phyloP scores from a whole-genome alignment of 2,888 invertebrate genomes.

The Metallyticus violacea region DNA sequence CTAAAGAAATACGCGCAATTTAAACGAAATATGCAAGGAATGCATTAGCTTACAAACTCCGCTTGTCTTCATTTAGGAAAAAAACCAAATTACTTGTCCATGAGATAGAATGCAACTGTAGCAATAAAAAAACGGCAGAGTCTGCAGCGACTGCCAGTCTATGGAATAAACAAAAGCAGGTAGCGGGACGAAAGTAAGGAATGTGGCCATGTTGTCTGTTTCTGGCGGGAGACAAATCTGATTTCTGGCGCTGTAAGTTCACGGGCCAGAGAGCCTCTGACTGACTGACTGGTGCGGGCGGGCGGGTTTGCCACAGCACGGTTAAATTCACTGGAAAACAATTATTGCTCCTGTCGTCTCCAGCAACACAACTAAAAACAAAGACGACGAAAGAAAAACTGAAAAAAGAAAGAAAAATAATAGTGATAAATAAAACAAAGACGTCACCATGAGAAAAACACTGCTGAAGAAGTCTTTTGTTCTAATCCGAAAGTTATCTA shows the following conservation, averaged over 20 bases:
- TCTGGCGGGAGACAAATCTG: not conserved
- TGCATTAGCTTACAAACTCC: no score
- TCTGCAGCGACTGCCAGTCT: no score
- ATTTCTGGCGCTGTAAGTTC: not conserved
- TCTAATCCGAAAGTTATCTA: not conserved
- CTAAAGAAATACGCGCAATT: no score
- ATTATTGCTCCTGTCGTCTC: not conserved
- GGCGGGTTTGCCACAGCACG: no score
- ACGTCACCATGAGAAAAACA: no score
- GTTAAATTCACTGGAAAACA: not conserved
- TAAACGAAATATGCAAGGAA: no score
- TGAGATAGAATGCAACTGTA: no score
- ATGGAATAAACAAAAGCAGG: not conserved
- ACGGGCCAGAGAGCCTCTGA: not conserved
- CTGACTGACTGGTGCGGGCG: not conserved
- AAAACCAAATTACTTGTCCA: no score
- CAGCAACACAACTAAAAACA: not conserved
- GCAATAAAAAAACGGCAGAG: no score
- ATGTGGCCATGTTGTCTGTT: not conserved
- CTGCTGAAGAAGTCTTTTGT: not conserved
- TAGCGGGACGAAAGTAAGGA: not conserved
- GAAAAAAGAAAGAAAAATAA: not conserved
- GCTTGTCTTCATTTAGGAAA: no score
- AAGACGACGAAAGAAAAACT: no score
- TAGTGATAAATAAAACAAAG: not conserved